Evolutionary conservation across 2,113 vertebrate species (phyloP), one percentile per base, ranked within the genome.

Genomic region (Gallinago media): DNA sequence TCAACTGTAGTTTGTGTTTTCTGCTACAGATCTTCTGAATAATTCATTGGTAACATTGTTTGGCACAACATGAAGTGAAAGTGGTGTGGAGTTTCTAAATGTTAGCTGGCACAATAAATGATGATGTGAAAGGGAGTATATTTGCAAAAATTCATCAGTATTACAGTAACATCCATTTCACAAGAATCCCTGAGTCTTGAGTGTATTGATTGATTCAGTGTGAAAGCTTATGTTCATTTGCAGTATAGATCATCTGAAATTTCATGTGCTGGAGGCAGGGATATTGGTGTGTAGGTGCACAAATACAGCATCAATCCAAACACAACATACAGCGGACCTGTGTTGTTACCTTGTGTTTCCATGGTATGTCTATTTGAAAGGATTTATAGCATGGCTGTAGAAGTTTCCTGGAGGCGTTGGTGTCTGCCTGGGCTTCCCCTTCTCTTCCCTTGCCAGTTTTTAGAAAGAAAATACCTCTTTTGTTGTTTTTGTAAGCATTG

Each of bases 141-240:
- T 81, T 83, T 95, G 91, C 54, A 91, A 88, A 85, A 95, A 59
- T 70, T 94, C 54, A 87, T 93, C 61, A 76, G 16, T 46, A 58
- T 86, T 95, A 47, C 3, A 19, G 17, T 79, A 92, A 91, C 50
- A 34, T 66, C 62, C 36, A 26, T 93, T 91, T 94, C 73, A 82
- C 85, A 96, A 91, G 92, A 97, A 96, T 96, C 88, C 66, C 29
- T 70, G 74, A 77, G 78, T 84, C 80, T 97, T 92, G 71, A 94
- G 46, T 44, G 15, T 81, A 85, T 49, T 89, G 92, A 93, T 88
- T 94, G 70, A 90, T 95, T 91, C 83, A 32, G 74, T 26, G 66
- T 52, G 23, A 97, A 94, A 92, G 21, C 88, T 85, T 92, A 85
- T 74, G 70, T 85, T 97, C 49, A 76, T 96, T 95, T 96, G 71